Conservation (phyloP, 2,797 vertebrate genomes). For the Oreortyx pictus region DNA sequence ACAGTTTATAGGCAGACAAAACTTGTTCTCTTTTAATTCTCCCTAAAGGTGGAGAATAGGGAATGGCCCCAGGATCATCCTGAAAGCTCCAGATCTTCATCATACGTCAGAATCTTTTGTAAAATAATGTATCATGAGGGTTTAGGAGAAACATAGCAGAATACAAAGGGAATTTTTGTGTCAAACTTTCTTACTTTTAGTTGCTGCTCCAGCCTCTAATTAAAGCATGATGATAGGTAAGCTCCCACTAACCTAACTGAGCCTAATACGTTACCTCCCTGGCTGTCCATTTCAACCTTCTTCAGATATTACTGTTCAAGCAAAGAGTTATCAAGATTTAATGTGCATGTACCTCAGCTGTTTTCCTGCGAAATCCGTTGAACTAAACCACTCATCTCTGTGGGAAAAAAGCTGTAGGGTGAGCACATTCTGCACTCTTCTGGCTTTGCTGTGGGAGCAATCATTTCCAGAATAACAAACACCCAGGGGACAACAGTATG, state of each 20-base stretch:
- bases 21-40: background rate
- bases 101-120: background rate
- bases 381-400: background rate
- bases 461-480: background rate
- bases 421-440: background rate
- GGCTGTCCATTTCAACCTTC: background rate
- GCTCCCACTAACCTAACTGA: background rate
- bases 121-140: background rate
- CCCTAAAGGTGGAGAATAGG: background rate
- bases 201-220: background rate
- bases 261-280: background rate
- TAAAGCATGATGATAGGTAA: background rate
- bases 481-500: background rate
- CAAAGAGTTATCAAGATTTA: background rate
- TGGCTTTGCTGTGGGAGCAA: background rate
- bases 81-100: background rate
- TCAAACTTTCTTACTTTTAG: background rate
- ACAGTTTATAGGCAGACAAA: conserved; percentile 21
- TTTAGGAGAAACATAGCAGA: background rate
- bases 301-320: background rate
- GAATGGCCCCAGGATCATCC: background rate
- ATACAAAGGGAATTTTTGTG: background rate
- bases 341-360: background rate
- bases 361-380: background rate
- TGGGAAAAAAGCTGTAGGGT: background rate